Percentiles rank a stretch among this genome's conserved stretches.
phyloP scores from a whole-genome alignment of 2,797 vertebrate genomes.

The Bovichtus variegatus region DNA sequence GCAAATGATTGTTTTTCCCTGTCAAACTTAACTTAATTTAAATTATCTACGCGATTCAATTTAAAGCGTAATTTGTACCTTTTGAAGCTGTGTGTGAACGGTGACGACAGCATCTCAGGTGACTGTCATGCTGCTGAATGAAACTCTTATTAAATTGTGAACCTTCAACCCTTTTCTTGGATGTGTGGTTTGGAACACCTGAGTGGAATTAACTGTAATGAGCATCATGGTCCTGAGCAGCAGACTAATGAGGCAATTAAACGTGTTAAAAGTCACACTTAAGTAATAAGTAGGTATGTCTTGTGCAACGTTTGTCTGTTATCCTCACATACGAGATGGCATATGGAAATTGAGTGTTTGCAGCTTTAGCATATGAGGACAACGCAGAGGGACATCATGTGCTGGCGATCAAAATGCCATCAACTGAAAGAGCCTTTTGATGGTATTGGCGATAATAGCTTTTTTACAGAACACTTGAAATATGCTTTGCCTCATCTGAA shows the following conservation, averaged over 20 bases:
- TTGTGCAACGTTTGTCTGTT: slow-evolving; percentile 1
- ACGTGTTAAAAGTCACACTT: slow-evolving; percentile 24
- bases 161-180: slow-evolving; percentile 5
- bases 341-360: slow-evolving; percentile 12
- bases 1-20: neutral
- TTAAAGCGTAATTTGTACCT: neutral
- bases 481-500: slow-evolving; percentile 27
- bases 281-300: slow-evolving; percentile 4
- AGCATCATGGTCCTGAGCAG: slow-evolving; percentile 31
- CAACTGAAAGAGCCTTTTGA: slow-evolving; percentile 6
- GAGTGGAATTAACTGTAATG: slow-evolving; percentile 54
- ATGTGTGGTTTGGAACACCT: slow-evolving; percentile 40
- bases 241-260: slow-evolving; percentile 38
- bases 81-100: neutral
- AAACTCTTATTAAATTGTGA: slow-evolving; percentile 36
- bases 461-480: slow-evolving; percentile 25
- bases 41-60: neutral
- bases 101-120: neutral
- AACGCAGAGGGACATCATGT: neutral
- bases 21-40: neutral
- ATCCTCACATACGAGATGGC: neutral
- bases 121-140: slow-evolving; percentile 25
- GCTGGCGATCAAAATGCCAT: neutral
- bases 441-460: neutral
- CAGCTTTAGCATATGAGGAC: neutral